Evolutionary conservation across 1,140 invertebrate genomes (phyloP).

Genomic region (Cotesia glomerata): DNA sequence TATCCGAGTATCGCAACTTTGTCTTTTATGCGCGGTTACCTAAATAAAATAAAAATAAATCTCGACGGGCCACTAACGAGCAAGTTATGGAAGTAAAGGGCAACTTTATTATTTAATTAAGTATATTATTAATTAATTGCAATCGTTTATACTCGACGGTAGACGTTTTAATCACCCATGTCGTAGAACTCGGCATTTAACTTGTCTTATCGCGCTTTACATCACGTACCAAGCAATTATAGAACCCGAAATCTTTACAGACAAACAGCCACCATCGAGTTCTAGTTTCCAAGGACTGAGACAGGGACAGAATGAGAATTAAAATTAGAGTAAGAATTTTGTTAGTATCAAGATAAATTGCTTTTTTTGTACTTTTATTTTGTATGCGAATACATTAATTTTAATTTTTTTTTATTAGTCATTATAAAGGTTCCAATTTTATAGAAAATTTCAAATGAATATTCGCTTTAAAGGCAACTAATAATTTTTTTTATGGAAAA

Average conservation of each 20-base stretch:
- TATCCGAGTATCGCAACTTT: no score
- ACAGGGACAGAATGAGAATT: not conserved
- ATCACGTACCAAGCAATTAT: constrained; percentile 18
- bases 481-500: no score
- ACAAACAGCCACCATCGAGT: constrained; percentile 2
- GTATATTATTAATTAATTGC: constrained; percentile 37
- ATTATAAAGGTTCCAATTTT: no score
- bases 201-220: constrained; percentile 20
- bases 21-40: no score
- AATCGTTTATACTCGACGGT: constrained; percentile 31
- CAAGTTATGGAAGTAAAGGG: not conserved
- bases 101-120: constrained; percentile 37
- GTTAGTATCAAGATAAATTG: no score
- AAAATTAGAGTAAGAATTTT: not conserved
- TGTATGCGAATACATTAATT: no score
- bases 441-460: no score
- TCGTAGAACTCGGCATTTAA: constrained; percentile 22
- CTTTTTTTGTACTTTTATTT: no score
- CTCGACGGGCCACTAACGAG: not conserved
- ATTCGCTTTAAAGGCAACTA: no score
- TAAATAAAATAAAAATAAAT: not conserved
- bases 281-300: not conserved
- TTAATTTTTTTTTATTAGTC: no score
- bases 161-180: constrained; percentile 22
- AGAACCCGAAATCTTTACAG: not conserved